phyloP scores from a whole-genome alignment of 1,140 invertebrate genomes.

The Rhagoletis zephyria region DNA sequence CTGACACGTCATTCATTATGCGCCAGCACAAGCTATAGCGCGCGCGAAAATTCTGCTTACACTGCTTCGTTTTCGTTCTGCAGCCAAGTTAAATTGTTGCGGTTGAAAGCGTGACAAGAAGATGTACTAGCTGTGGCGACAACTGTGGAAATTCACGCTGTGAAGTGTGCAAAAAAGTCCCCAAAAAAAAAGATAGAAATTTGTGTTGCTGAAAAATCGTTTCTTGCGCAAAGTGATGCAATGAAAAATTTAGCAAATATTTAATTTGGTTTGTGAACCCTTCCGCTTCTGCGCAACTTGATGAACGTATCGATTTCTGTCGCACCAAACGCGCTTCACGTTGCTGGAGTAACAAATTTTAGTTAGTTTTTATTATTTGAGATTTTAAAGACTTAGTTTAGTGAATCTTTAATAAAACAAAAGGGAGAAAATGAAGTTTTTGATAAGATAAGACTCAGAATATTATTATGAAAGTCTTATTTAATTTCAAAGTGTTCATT shows the following conservation, averaged over 20 bases:
- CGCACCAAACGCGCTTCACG: not conserved
- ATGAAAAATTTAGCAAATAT: constrained; percentile 1
- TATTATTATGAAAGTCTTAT: too few species aligned
- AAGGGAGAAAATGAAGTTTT: too few species aligned
- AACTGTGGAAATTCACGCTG: not conserved
- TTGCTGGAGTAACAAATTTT: not conserved
- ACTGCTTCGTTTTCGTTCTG: not conserved
- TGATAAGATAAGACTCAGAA: too few species aligned
- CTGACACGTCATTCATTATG: constrained; percentile 40
- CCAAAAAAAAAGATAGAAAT: not conserved
- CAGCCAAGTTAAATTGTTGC: constrained; percentile 32
- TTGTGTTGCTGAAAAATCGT: not conserved
- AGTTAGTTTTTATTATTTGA: not conserved
- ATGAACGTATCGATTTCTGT: not conserved
- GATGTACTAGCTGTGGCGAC: not conserved
- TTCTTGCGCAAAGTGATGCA: not conserved
- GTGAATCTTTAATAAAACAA: too few species aligned
- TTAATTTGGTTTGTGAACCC: not conserved
- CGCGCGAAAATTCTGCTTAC: not conserved
- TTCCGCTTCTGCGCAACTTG: too few species aligned
- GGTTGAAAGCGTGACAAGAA: constrained; percentile 32
- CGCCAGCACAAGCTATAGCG: not conserved
- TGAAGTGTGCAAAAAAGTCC: not conserved
- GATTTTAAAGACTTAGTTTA: not conserved
- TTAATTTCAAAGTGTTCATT: too few species aligned